Percentiles rank a stretch among this genome's conserved stretches.
Conservation (phyloP, 2,888 invertebrate species). For the Timema cristinae region DNA sequence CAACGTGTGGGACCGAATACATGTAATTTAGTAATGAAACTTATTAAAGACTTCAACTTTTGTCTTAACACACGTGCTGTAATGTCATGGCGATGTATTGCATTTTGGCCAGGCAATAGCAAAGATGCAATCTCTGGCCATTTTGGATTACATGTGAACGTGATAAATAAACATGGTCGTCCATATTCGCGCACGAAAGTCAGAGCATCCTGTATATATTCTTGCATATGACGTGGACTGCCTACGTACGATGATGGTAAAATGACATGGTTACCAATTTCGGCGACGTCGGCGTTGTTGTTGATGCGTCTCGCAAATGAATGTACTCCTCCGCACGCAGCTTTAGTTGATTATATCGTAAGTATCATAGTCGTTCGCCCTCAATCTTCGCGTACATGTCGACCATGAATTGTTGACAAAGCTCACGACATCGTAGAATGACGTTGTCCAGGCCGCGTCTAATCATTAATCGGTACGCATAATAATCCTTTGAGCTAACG, state of each 20-base stretch:
- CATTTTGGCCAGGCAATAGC: constrained; percentile 32
- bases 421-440: too few relatives aligned
- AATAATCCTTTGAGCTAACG: too few relatives aligned
- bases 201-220: constrained; percentile 17
- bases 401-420: too few relatives aligned
- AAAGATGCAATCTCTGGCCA: constrained; percentile 38
- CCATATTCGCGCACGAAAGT: constrained; percentile 11
- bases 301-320: constrained; percentile 33
- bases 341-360: too few relatives aligned
- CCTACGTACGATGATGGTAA: constrained; percentile 1
- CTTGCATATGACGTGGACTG: constrained; percentile 15
- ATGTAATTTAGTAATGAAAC: constrained; percentile 32
- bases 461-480: too few relatives aligned
- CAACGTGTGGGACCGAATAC: constrained; percentile 34
- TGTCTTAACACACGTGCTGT: constrained; percentile 34
- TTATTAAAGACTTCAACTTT: constrained; percentile 27
- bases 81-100: constrained; percentile 34
- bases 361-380: too few relatives aligned
- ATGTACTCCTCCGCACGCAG: constrained; percentile 29
- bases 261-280: background rate
- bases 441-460: too few relatives aligned
- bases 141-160: constrained; percentile 40
- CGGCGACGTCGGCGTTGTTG: background rate
- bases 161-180: constrained; percentile 29
- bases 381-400: too few relatives aligned